A percentile compares a stretch with the other conserved stretches of the same genome.
phyloP scores from a whole-genome alignment of 1,140 invertebrate genomes.

The Cepaea nemoralis region DNA sequence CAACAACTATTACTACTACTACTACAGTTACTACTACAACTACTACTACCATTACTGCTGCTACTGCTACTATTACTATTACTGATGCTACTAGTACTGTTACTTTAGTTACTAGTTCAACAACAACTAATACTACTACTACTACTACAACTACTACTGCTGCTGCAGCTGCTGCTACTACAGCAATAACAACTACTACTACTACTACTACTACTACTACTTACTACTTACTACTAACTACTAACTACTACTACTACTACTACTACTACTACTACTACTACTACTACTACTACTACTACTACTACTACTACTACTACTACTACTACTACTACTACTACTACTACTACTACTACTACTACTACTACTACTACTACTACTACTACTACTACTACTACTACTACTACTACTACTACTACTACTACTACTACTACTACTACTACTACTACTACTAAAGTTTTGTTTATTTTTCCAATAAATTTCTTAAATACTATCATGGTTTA shows the following conservation, averaged over 20 bases:
- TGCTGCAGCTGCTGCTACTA: neutral
- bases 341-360: slow-evolving; percentile 23
- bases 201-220: slow-evolving; percentile 1
- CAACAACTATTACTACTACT: neutral
- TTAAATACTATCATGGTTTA: too few relatives aligned
- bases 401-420: neutral
- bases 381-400: slow-evolving; percentile 19
- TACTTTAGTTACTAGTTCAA: neutral
- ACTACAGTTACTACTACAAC: neutral
- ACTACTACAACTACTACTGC: slow-evolving; percentile 2
- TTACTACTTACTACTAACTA: neutral
- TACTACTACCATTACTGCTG: slow-evolving; percentile 2
- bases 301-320: slow-evolving; percentile 26
- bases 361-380: slow-evolving; percentile 6
- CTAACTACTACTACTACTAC: neutral
- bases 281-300: slow-evolving; percentile 23
- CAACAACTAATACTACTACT: slow-evolving; percentile 2
- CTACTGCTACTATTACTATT: slow-evolving; percentile 15
- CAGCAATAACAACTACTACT: neutral
- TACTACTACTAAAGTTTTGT: neutral
- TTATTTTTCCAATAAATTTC: neutral
- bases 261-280: slow-evolving; percentile 12
- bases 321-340: slow-evolving; percentile 23
- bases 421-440: neutral
- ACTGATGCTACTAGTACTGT: slow-evolving; percentile 15